Conservation (phyloP, 2,113 vertebrate genomes). For the Perccottus glenii region DNA sequence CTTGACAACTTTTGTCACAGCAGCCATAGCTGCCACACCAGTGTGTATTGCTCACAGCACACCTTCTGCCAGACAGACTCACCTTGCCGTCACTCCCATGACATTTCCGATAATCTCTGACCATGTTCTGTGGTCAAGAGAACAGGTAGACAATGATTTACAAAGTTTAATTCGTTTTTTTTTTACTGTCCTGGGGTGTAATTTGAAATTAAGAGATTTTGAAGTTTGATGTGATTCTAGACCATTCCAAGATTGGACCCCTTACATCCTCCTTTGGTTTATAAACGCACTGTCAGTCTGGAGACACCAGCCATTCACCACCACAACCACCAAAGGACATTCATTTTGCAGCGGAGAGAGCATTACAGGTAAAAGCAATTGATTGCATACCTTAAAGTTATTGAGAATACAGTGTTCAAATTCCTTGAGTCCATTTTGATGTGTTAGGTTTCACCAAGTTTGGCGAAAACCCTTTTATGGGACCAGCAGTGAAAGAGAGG, state of each 20-base stretch:
- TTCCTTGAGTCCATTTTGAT: slow-evolving; percentile 17
- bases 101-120: slow-evolving; percentile 67
- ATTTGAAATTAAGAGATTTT: not conserved
- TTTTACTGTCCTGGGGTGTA: not conserved
- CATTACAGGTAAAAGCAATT: slow-evolving; percentile 54
- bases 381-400: no score
- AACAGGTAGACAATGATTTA: slow-evolving; percentile 56
- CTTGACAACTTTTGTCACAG: slow-evolving; percentile 40
- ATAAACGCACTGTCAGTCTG: slow-evolving; percentile 71
- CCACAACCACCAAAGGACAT: slow-evolving; percentile 76
- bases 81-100: slow-evolving; percentile 37
- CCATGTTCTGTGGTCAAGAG: slow-evolving; percentile 42
- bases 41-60: slow-evolving; percentile 28
- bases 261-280: slow-evolving; percentile 68
- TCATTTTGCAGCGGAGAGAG: slow-evolving; percentile 74
- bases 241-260: slow-evolving; percentile 71
- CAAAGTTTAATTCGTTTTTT: not conserved
- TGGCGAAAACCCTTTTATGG: slow-evolving; percentile 79
- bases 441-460: slow-evolving; percentile 69
- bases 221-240: slow-evolving; percentile 27
- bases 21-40: slow-evolving; percentile 59
- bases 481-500: slow-evolving; percentile 70
- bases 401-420: slow-evolving; percentile 4
- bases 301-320: slow-evolving; percentile 74
- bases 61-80: slow-evolving; percentile 34